Evolutionary conservation across 2,113 vertebrate genomes (phyloP).

Genomic region (Aegotheles bennettii): DNA sequence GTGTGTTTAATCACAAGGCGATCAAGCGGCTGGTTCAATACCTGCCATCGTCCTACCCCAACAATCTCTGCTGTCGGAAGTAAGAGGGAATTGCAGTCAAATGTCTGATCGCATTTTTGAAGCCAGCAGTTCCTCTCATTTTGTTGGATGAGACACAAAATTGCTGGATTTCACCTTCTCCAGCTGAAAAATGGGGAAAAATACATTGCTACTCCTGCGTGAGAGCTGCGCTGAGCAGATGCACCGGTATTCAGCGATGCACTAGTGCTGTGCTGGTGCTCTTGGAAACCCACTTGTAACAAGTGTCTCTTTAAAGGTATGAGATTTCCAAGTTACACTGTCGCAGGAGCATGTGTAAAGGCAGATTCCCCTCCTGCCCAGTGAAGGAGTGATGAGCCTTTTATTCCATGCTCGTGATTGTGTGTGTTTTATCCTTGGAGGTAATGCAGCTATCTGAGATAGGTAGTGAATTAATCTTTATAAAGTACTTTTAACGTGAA

Average conservation of each 20-base stretch:
- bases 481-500: background rate
- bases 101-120: background rate
- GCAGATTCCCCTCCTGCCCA: background rate
- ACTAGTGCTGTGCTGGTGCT: background rate
- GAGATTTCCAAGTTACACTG: background rate
- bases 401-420: accelerated
- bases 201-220: accelerated
- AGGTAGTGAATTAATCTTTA: background rate
- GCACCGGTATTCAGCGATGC: accelerated
- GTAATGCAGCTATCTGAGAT: background rate
- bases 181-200: background rate
- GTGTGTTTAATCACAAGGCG: too few relatives aligned
- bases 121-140: background rate
- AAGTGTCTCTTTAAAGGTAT: background rate
- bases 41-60: too few relatives aligned
- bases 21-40: too few relatives aligned
- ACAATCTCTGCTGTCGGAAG: background rate
- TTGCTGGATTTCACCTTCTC: background rate
- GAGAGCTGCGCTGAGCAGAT: background rate
- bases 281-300: background rate
- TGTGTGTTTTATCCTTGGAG: background rate
- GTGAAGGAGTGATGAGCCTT: background rate
- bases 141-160: background rate
- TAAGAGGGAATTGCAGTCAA: background rate
- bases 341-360: background rate